These are phyloP conservation scores for Chaetophractus vellerosus DNA, from an alignment of 2,797 vertebrate species.

Conservation along the genomic window DNA sequence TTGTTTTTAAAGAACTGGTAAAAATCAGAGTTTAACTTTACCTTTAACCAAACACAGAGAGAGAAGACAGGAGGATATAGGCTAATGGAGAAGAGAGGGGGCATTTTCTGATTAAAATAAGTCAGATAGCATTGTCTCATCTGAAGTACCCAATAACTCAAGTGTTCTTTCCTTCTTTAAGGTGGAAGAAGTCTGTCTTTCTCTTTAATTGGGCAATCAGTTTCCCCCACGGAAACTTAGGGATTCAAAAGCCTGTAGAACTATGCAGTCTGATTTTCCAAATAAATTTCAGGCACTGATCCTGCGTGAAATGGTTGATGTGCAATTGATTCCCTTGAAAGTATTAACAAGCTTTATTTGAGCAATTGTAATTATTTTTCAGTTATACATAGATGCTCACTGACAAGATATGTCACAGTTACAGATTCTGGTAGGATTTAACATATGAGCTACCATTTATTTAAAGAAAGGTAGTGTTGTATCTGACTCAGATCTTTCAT, in stretches of 20 bases:
- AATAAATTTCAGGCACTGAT: background rate
- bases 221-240: background rate
- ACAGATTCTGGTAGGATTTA: background rate
- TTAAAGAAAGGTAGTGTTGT: background rate
- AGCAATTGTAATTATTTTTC: slow-evolving; percentile 32
- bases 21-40: background rate
- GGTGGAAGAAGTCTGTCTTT: background rate
- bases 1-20: background rate
- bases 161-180: background rate
- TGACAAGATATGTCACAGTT: background rate
- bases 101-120: background rate
- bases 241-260: background rate
- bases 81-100: background rate
- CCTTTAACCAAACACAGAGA: background rate
- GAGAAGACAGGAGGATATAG: background rate
- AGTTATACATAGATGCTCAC: background rate
- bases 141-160: background rate
- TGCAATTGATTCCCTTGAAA: slow-evolving; percentile 3
- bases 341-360: background rate
- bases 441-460: background rate
- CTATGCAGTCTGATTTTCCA: background rate
- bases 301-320: background rate
- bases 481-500: background rate
- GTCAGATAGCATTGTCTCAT: too few species aligned
- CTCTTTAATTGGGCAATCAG: background rate